phyloP scores from a whole-genome alignment of 2,888 invertebrate genomes.

The Noctua fimbriata region DNA sequence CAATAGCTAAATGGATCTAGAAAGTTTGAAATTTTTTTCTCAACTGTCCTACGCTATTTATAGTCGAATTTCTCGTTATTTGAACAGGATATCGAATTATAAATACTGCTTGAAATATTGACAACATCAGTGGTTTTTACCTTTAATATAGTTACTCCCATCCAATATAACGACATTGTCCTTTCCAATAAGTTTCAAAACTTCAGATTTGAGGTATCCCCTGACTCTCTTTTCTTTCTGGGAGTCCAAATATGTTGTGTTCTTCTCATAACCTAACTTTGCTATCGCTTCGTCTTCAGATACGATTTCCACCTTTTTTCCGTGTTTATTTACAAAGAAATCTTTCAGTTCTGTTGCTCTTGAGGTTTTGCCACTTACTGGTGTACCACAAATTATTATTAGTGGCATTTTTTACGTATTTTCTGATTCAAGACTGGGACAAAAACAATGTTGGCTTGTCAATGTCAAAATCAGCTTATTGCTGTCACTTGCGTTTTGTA shows the following conservation, averaged over 20 bases:
- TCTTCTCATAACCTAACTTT: conserved; percentile 94
- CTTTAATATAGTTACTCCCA: conserved; percentile 98
- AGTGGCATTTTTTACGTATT: conserved; percentile 94
- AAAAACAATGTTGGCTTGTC: conserved; percentile 40
- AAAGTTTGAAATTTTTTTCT: not conserved
- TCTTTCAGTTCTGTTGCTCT: conserved; percentile 92
- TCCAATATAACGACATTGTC: conserved; percentile 97
- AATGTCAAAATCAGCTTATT: conserved; percentile 1
- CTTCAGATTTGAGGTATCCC: conserved; percentile 95
- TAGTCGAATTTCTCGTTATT: not conserved
- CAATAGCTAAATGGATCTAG: not conserved
- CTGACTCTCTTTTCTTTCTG: conserved; percentile 96
- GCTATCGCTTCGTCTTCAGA: conserved; percentile 93
- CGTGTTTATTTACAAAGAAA: conserved; percentile 91
- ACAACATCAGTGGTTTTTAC: conserved; percentile 76
- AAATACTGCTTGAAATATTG: not conserved
- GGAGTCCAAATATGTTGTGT: conserved; percentile 94
- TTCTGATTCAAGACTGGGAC: not conserved
- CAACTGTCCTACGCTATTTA: no score
- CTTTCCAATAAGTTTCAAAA: conserved; percentile 93
- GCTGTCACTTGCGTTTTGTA: conserved; percentile 42
- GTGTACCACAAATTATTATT: conserved; percentile 96
- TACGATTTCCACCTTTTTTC: conserved; percentile 93
- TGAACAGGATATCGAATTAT: not conserved
- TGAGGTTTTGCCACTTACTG: conserved; percentile 96